These are phyloP conservation scores for Nysson spinosus DNA, from an alignment of 2,888 invertebrate species.

Conservation along the genomic window DNA sequence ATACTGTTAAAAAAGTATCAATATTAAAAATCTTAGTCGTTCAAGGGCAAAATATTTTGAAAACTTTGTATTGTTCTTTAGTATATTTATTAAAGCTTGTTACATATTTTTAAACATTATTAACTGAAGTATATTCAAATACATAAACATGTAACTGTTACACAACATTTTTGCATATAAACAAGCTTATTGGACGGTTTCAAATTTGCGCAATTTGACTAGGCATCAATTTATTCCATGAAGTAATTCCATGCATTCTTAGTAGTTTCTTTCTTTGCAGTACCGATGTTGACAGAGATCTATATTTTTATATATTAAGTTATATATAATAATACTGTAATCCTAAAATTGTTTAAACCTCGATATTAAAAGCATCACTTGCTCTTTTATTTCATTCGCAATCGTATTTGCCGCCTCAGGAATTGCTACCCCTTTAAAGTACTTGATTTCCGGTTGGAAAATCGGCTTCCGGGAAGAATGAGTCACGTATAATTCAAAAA, in stretches of 20 bases:
- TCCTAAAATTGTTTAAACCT: too few species aligned
- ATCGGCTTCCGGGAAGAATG: slow-evolving; percentile 47
- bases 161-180: too few species aligned
- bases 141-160: slow-evolving; percentile 2
- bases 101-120: neutral
- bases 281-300: slow-evolving; percentile 53
- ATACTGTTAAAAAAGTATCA: too few species aligned
- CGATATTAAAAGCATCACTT: slow-evolving; percentile 26
- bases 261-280: slow-evolving; percentile 49
- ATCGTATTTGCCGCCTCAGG: slow-evolving; percentile 48
- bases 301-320: slow-evolving; percentile 25
- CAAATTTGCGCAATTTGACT: slow-evolving; percentile 33
- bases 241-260: slow-evolving; percentile 39
- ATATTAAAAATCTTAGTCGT: slow-evolving; percentile 1
- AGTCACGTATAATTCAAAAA: slow-evolving; percentile 48
- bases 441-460: slow-evolving; percentile 49
- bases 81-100: neutral
- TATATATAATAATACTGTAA: neutral
- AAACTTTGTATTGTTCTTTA: slow-evolving; percentile 5
- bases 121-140: neutral
- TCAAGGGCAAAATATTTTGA: neutral
- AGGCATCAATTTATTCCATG: slow-evolving; percentile 52
- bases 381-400: slow-evolving; percentile 54
- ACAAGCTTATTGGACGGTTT: neutral
- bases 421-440: slow-evolving; percentile 48